A percentile compares a stretch with the other conserved stretches of the same genome.
These are phyloP conservation scores for Microctonus hyperodae DNA, from an alignment of 2,888 invertebrate genomes.

Conservation along the genomic window DNA sequence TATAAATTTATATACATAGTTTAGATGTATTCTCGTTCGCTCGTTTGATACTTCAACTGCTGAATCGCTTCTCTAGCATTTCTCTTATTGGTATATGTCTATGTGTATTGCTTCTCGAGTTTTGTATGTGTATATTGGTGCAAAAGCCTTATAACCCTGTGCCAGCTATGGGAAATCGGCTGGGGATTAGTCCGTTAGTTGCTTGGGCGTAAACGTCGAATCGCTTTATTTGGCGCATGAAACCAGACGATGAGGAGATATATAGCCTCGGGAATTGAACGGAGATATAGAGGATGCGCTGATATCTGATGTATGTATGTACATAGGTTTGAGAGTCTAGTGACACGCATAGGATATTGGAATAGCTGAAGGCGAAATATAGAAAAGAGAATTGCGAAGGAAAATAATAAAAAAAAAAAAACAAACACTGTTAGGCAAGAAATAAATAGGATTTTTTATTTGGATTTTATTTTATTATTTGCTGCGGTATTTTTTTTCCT, in stretches of 20 bases:
- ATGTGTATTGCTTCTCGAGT: not conserved
- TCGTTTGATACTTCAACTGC: not conserved
- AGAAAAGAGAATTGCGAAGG: not conserved
- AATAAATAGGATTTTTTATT: slow-evolving; percentile 22
- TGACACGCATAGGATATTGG: not conserved
- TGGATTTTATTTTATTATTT: not conserved
- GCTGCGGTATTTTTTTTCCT: not conserved
- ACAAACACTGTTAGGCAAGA: not conserved
- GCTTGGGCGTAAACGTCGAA: slow-evolving; percentile 49
- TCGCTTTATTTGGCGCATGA: slow-evolving; percentile 50
- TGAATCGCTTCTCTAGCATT: slow-evolving; percentile 2
- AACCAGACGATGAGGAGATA: slow-evolving; percentile 49
- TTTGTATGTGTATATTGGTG: not conserved
- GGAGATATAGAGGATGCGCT: not conserved
- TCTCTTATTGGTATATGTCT: not conserved
- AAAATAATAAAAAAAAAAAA: no score
- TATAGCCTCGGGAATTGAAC: slow-evolving; percentile 13
- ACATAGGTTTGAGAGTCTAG: not conserved
- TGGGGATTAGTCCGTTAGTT: slow-evolving; percentile 46
- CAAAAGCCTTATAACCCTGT: slow-evolving; percentile 16
- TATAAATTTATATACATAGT: not conserved
- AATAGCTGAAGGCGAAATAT: not conserved
- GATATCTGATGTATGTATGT: no score
- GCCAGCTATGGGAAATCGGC: slow-evolving; percentile 27
- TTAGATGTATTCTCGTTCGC: not conserved